Base-by-base conservation (phyloP, 2,113 vertebrate species). In the Hydropotes inermis region DNA sequence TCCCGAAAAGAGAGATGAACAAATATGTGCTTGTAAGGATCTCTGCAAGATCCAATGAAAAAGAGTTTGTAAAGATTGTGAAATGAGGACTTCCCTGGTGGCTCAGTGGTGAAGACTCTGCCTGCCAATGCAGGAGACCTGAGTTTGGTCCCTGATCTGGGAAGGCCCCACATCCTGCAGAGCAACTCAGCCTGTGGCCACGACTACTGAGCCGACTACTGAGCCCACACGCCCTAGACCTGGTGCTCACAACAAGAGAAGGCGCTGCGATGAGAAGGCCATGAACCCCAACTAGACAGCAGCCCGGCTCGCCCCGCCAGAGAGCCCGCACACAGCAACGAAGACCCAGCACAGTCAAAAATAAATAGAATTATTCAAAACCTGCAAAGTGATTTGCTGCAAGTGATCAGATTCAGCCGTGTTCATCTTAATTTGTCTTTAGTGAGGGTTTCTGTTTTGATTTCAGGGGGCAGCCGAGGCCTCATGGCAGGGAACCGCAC, bases 401-500 rank as follows among this genome's bases (percentile, higher is more conserved):
- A 33, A 82, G 27, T 2, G 23, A 25, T 58, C 21, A 91, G 36
- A 28, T 58, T 43, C 19, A 61, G 4, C 14, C 7, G 9, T 43
- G 21, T 12, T 81, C 58, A 52, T 21, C 15, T 79, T 60, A 55
- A 6, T 36, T 87, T n/a, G 27, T 25, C 14, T 84, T 91, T 10
- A 30, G 17, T 76, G 90, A 84, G 52, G 54, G 2, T 39, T 95
- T n/a, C 4, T 47, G n/a, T 43, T 85, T 39, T 70, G 85, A 23
- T 97, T 94, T 88, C 36, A 33, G 47, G 5, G 45, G 64, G 43
- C n/a, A 33, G 25, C 13, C 1, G 27, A 43, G 39, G 52, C 43
- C 89, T 85, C 84, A 97, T 96, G 97, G 90, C 90, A 21, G 89
- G 76, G 8, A 98, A 98, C 17, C 89, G 84, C 43, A 97, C 93